Evolutionary conservation across 2,113 vertebrate genomes (phyloP).

Genomic region (Ondatra zibethicus): DNA sequence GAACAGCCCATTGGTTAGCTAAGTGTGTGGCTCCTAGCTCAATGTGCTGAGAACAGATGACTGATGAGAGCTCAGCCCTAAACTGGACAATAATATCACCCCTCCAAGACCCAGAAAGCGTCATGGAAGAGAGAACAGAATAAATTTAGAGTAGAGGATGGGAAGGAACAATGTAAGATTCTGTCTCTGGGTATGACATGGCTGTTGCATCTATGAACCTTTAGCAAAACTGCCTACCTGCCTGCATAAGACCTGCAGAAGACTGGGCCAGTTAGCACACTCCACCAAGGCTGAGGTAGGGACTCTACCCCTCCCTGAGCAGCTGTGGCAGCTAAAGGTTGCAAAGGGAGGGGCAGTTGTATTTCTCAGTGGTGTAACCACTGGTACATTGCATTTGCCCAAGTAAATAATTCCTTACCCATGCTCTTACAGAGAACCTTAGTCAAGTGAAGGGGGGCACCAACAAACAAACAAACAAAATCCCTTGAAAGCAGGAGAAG

Average conservation of each 20-base stretch:
- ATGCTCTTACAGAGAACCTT: neutral
- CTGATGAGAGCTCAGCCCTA: neutral
- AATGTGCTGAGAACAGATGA: neutral
- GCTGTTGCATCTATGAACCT: too few species aligned
- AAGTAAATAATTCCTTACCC: neutral
- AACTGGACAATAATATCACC: neutral
- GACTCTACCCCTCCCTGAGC: neutral
- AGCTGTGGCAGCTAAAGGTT: neutral
- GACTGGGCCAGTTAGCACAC: neutral
- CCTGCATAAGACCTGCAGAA: neutral
- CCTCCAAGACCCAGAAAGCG: neutral
- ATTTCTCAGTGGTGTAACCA: neutral
- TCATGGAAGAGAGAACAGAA: too few species aligned
- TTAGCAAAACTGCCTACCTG: neutral
- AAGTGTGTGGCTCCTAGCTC: neutral
- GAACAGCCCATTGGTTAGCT: neutral
- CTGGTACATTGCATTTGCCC: neutral
- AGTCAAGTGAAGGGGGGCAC: neutral
- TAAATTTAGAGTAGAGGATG: neutral
- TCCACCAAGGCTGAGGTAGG: neutral
- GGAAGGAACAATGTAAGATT: neutral
- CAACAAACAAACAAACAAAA: neutral
- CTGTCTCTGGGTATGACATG: too few species aligned
- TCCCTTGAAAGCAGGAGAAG: neutral
- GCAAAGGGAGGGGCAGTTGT: neutral